Conservation (phyloP, 2,797 vertebrate species). For the Macrochelys suwanniensis region DNA sequence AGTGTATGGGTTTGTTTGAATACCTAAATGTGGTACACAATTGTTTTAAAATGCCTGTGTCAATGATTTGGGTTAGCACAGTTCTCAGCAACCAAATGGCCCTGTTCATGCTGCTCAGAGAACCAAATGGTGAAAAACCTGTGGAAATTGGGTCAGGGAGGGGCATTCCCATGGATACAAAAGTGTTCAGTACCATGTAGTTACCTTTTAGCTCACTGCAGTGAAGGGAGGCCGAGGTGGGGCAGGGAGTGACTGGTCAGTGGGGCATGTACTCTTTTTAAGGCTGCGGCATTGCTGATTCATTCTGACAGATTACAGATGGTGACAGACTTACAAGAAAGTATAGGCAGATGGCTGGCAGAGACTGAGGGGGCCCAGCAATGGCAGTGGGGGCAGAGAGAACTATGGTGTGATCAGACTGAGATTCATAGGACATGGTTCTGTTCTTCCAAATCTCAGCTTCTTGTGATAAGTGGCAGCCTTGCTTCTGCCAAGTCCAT, state of each 20-base stretch:
- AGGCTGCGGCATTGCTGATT: neutral
- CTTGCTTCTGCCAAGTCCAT: too few relatives aligned
- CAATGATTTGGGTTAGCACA: too few relatives aligned
- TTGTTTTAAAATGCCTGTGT: neutral
- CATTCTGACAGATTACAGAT: neutral
- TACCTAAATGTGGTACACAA: accelerated
- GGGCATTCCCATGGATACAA: neutral
- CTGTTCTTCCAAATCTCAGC: too few relatives aligned
- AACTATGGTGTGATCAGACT: too few relatives aligned
- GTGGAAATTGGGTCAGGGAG: too few relatives aligned
- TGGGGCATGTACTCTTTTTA: too few relatives aligned
- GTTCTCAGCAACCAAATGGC: neutral
- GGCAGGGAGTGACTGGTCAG: neutral
- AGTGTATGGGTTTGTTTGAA: neutral
- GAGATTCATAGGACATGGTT: too few relatives aligned
- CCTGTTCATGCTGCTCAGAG: neutral
- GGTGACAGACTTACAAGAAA: too few relatives aligned
- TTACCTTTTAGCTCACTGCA: neutral
- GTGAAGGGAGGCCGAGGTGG: neutral
- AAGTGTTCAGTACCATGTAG: neutral
- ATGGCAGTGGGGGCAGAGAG: neutral
- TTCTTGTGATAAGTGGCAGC: too few relatives aligned
- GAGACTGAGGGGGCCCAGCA: neutral
- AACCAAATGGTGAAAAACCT: too few relatives aligned
- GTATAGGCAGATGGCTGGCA: neutral